These are phyloP conservation scores for Trichoplusia ni DNA, from an alignment of 1,140 invertebrate genomes.

Conservation along the genomic window DNA sequence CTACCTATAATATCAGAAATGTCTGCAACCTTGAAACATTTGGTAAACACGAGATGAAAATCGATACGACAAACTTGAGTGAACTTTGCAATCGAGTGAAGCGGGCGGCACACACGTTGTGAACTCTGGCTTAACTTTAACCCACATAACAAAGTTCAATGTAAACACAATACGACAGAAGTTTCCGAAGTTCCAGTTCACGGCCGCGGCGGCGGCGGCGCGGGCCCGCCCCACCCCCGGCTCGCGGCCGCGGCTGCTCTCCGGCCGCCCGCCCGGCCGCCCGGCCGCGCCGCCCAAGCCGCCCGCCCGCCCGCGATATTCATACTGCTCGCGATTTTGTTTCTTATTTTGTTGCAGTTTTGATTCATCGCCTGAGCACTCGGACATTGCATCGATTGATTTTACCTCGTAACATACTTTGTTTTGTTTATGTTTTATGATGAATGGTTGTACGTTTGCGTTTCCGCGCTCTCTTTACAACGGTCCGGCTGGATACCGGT, in stretches of 20 bases:
- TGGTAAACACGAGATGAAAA: slow-evolving; percentile 78
- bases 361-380: slow-evolving; percentile 26
- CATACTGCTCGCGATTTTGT: slow-evolving; percentile 21
- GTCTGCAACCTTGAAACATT: slow-evolving; percentile 74
- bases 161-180: slow-evolving; percentile 80
- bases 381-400: slow-evolving; percentile 23
- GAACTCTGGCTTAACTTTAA: slow-evolving; percentile 81
- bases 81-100: slow-evolving; percentile 76
- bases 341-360: slow-evolving; percentile 27
- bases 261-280: neutral
- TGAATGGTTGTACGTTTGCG: slow-evolving; percentile 15
- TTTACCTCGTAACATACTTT: slow-evolving; percentile 13
- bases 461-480: slow-evolving; percentile 13
- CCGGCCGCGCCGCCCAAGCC: neutral
- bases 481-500: neutral
- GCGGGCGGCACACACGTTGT: slow-evolving; percentile 72
- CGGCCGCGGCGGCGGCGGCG: slow-evolving; percentile 59
- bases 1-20: slow-evolving; percentile 24
- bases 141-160: slow-evolving; percentile 81
- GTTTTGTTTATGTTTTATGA: slow-evolving; percentile 13
- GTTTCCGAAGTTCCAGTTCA: slow-evolving; percentile 78
- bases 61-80: slow-evolving; percentile 75
- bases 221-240: neutral
- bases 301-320: slow-evolving; percentile 33
- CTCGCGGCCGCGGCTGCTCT: neutral